Evolutionary conservation across 2,888 invertebrate genomes (phyloP), one percentile per base, ranked within the genome.

Genomic region (Chirona hameri): DNA sequence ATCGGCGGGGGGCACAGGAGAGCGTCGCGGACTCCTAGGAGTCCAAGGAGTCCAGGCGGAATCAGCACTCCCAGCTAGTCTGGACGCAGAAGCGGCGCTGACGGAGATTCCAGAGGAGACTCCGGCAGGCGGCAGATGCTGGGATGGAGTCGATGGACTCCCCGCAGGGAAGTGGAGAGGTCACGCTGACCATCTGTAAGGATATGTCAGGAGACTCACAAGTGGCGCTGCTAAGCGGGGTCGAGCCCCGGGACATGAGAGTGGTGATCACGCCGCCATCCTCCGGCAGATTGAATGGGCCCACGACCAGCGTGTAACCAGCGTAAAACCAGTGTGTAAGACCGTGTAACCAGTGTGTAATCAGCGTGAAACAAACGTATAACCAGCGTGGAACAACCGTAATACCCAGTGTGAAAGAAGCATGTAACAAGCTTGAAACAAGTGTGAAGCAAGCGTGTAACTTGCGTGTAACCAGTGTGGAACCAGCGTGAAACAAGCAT

Each of bases 1-100:
- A 85, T 65, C 81, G 83, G 15, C 83, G 83, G 18, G 18, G 10
- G 52, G 10, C 27, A 27, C 15, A 52, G 80, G 21, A 48, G 80
- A 4, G 1, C 15, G 15, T 80, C 80, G 0, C 80, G 80, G 3
- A 46, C 24, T 21, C 79, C 79, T 14, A 18, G 79, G 15, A 80
- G 48, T 24, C 52, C 80, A 1, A 39, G 76, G 18, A 76, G 76
- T 39, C 83, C 48, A 10, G 39, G 5, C 18, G 9, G 76, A 27
- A 21, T 76, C 52, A 60, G 18, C 55, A 29, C 39, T 15, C 69
- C 69, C 24, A 18, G 55, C 21, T 31, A 46, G 48, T n/a, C 82
- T 76, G 48, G 82, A 65, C 18, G 55, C 29, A 3, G 76, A 82
- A 21, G 39, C n/a, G 39, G 39, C 29, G 52, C 55, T 69, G 24